Evolutionary conservation across 2,113 vertebrate genomes (phyloP), one percentile per base, ranked within the genome.

Genomic region (Daphoenositta chrysoptera): DNA sequence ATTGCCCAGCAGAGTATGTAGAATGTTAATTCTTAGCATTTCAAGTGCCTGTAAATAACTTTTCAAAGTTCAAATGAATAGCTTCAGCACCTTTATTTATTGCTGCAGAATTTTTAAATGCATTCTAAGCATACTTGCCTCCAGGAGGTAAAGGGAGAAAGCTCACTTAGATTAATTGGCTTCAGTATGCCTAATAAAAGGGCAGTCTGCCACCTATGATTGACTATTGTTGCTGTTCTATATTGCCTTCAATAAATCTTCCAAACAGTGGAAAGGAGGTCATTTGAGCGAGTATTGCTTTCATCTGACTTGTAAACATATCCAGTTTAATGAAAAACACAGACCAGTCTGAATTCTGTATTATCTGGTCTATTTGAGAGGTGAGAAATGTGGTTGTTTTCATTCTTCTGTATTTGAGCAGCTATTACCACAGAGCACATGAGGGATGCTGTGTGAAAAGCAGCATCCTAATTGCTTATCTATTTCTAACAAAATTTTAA

Each of bases 211-310:
- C 82, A 70, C 44, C 64, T 80, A 21, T 91, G 92, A 85, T 87
- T 85, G 87, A 91, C 92, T 73, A 51, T 88, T 90, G 71, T 93
- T 91, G 47, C 51, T 68, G 66, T 87, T 77, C 87, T 95, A 56
- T 79, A 56, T 85, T 93, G 66, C 63, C 58, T 88, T 93, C 90
- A 82, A 60, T 96, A 93, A 89, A 95, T 91, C 94, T 96, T 97
- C 80, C 63, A 30, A 93, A 35, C 39, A 42, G 45, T 61, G 26
- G 72, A 54, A 79, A 87, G 17, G 54, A 83, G 79, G 87, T 88
- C 48, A 53, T 94, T 94, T 94, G 65, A 88, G 65, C 33, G 51
- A 84, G 28, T 69, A 83, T 57, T 88, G 71, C 64, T 70, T 94
- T 79, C 42, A 51, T 88, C 78, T 87, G 37, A 79, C 58, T 87